phyloP scores from a whole-genome alignment of 2,888 invertebrate genomes.

The Meta bourneti region DNA sequence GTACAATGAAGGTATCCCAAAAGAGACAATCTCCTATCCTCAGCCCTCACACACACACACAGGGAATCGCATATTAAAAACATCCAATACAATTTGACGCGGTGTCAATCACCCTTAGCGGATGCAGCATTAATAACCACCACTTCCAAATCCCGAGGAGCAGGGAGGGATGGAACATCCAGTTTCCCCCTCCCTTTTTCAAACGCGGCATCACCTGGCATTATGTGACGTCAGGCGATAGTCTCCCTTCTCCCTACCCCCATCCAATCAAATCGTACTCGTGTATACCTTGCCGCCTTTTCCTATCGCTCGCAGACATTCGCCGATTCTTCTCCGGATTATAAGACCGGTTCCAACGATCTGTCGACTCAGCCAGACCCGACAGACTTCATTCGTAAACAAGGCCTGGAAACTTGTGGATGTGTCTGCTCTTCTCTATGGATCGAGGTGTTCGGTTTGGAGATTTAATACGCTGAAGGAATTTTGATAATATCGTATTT shows the following conservation, averaged over 20 bases:
- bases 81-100: constrained; percentile 43
- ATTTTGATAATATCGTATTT: too few species aligned
- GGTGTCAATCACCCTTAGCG: constrained; percentile 70
- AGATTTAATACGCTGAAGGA: too few species aligned
- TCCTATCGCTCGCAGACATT: constrained; percentile 49
- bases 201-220: constrained; percentile 54
- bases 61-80: constrained; percentile 28
- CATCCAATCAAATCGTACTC: constrained; percentile 68
- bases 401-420: neutral
- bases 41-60: too few species aligned
- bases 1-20: neutral
- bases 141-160: constrained; percentile 34
- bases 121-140: constrained; percentile 43
- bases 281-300: constrained; percentile 57
- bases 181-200: constrained; percentile 9
- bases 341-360: constrained; percentile 60
- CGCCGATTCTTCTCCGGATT: constrained; percentile 25
- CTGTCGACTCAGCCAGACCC: too few species aligned
- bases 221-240: constrained; percentile 70
- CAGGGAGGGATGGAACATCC: neutral
- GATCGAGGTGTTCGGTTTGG: too few species aligned
- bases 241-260: constrained; percentile 36
- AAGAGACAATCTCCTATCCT: neutral
- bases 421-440: neutral
- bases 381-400: neutral